A percentile compares a stretch with the other conserved stretches of the same genome.
phyloP scores from a whole-genome alignment of 2,113 vertebrate genomes.

The Poecile atricapillus region DNA sequence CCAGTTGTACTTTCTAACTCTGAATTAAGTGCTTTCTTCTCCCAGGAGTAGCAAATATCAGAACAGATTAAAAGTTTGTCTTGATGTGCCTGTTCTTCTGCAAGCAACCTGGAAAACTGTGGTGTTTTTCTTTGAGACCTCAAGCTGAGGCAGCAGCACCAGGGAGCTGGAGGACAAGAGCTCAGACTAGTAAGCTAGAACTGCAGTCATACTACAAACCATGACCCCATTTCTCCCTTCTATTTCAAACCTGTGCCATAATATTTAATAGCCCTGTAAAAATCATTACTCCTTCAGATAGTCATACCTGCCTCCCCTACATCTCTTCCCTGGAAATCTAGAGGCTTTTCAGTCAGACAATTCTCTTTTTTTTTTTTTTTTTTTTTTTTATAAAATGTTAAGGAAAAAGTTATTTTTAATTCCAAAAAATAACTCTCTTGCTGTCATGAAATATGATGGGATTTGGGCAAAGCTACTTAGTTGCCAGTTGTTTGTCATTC shows the following conservation, averaged over 20 bases:
- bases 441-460: not conserved
- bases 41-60: not conserved
- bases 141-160: not conserved
- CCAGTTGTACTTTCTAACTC: not conserved
- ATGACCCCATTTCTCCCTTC: not conserved
- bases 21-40: not conserved
- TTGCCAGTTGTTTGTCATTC: not conserved
- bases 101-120: not conserved
- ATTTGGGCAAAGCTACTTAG: not conserved
- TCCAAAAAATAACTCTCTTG: not conserved
- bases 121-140: not conserved
- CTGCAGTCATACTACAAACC: not conserved
- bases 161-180: not conserved
- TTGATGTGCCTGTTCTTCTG: not conserved
- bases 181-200: not conserved
- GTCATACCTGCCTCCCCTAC: not conserved
- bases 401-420: not conserved
- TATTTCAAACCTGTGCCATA: not conserved
- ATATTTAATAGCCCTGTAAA: not conserved
- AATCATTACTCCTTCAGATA: not conserved
- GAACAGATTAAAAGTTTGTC: conserved; percentile 1
- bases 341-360: not conserved
- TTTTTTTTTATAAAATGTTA: not conserved
- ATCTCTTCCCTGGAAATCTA: not conserved
- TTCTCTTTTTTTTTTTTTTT: too few species aligned